Evolutionary conservation across 2,888 invertebrate species (phyloP), one percentile per base, ranked within the genome.

Genomic region (Rapana venosa): DNA sequence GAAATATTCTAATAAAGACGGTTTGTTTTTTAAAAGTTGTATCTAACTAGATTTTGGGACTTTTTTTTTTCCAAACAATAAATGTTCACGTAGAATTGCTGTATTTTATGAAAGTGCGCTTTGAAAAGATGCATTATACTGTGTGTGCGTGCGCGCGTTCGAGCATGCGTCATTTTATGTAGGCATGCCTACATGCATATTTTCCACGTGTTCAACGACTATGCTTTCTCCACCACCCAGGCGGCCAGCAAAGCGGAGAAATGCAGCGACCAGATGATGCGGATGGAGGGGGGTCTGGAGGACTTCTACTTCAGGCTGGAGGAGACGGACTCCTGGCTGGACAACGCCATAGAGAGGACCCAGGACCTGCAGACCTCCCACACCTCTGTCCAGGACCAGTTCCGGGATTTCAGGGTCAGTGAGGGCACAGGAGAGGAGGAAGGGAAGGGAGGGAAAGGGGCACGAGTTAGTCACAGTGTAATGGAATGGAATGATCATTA

Each of bases 211-310:
- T 8, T 5, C 47, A 47, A 47, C 47, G 47, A 47, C 47, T 47
- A 47, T 47, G 4, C 8, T 47, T 47, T 47, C 47, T 8, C 47
- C 47, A 47, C 1, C 1, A 13, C 32, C 15, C 91, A 95, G 95
- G 94, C 94, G 32, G 91, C 92, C 35, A 92, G 90, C 32, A 95
- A 95, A 88, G 92, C 94, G 11, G 93, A 92, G n/a, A 92, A 91
- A 17, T 92, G 95, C 89, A 92, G 93, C 70, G 92, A 92, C 89
- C 92, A 92, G 17, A 92, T 99, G 79, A 98, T 98, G 91, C 97
- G 97, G 26, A 97, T 98, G 0, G 96, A 98, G 35, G 97, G 97
- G 95, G 98, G 98, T 92, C 96, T 99, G 81, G 98, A 98, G 94
- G 97, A 97, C 66, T 98, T 99, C 97, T 98, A 98, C 96, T 97